Evolutionary conservation across 2,113 vertebrate genomes (phyloP), one percentile per base, ranked within the genome.

Genomic region (Chitala chitala): DNA sequence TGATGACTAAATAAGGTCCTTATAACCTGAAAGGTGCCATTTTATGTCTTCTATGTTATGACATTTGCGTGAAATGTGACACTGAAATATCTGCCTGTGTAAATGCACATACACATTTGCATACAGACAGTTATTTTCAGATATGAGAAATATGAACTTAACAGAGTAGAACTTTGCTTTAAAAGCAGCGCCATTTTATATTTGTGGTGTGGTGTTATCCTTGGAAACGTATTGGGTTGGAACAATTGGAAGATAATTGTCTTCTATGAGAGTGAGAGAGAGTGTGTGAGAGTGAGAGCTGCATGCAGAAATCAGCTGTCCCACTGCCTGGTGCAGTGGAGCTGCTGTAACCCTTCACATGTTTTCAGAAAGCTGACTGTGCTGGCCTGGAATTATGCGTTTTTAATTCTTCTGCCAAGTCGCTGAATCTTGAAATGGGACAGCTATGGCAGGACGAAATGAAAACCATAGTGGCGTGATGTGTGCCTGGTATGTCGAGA

Each of bases 231-330:
- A 46, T 1, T n/a, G 24, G 12, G 56, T 15, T 24, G 31, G 36
- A 40, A 78, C 51, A 46, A 73, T n/a, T 54, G 65, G 26, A 22
- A 71, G 46, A 40, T 77, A 59, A n/a, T 58, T 13, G 10, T 36
- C 29, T 59, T 75, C 61, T 66, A 55, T 58, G 38, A 55, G 40
- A 20, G 40, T 61, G 33, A 65, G 24, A 26, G 10, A 5, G n/a
- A n/a, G n/a, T n/a, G n/a, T 69, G 61, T 53, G 44, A 76, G 68
- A 17, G 40, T 63, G 69, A 58, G 54, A 76, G 63, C 40, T 70
- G 54, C 54, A 54, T 55, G 48, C 42, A 40, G 48, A 72, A 56
- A 50, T 72, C 48, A 72, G 75, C 76, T 80, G 50, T 74, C 79
- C 73, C n/a, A 77, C 77, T 63, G 42, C 54, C 58, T 42, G 5